Evolutionary conservation across 2,797 vertebrate genomes (phyloP).

Genomic region (Monodelphis domestica): DNA sequence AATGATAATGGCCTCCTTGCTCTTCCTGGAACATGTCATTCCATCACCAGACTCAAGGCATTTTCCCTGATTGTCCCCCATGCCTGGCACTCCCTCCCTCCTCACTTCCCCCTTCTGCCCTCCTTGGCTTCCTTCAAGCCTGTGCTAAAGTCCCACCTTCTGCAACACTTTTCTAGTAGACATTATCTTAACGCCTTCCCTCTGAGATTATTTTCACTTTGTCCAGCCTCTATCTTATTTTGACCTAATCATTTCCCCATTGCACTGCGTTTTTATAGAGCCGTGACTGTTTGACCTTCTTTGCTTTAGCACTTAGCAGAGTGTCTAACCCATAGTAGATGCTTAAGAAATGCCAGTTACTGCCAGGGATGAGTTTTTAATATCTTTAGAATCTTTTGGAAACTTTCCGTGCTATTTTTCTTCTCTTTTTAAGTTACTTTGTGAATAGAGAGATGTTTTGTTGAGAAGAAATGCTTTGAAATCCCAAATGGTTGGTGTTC

Average conservation of each 20-base stretch:
- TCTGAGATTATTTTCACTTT: no score
- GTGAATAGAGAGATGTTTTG: slow-evolving; percentile 73
- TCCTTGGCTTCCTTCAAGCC: no score
- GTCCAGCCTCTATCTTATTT: no score
- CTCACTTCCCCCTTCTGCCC: background rate
- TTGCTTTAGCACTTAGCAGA: background rate
- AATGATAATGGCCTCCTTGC: background rate
- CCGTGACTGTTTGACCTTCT: no score
- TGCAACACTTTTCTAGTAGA: no score
- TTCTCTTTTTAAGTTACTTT: slow-evolving; percentile 67
- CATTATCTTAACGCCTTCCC: no score
- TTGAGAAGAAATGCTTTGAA: slow-evolving; percentile 76
- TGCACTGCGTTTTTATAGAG: no score
- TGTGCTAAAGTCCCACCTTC: no score
- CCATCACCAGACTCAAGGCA: background rate
- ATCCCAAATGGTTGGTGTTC: slow-evolving; percentile 76
- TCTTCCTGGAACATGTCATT: background rate
- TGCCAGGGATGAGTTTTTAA: background rate
- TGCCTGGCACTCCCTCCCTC: background rate
- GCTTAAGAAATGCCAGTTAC: background rate
- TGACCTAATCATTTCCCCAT: no score
- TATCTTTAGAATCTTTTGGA: slow-evolving; percentile 38
- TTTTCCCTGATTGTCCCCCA: background rate
- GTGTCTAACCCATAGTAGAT: background rate
- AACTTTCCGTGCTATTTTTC: slow-evolving; percentile 55